Evolutionary conservation across 1,140 invertebrate genomes (phyloP).

Genomic region (Cotesia typhae): DNA sequence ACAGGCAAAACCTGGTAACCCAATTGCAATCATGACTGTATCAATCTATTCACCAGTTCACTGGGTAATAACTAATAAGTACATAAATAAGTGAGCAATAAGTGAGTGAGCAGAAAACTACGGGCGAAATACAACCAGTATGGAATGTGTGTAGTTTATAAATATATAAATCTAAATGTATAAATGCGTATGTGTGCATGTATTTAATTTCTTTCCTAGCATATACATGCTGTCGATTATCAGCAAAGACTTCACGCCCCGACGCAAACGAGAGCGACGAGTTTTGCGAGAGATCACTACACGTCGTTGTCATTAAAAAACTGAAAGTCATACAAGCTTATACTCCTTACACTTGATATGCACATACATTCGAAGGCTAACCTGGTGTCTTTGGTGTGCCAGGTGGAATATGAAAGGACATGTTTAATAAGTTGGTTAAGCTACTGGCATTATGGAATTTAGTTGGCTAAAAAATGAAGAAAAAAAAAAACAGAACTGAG

Average conservation of each 20-base stretch:
- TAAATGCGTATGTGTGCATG: neutral
- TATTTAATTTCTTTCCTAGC: neutral
- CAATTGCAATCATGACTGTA: neutral
- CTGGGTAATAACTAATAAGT: neutral
- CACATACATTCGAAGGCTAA: neutral
- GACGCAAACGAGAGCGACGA: conserved; percentile 45
- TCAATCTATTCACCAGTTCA: neutral
- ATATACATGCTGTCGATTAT: conserved; percentile 50
- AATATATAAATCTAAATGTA: too few species aligned
- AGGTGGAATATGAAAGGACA: conserved; percentile 12
- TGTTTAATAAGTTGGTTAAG: neutral
- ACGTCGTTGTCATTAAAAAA: conserved; percentile 10
- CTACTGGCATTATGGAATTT: too few species aligned
- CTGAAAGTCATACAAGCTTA: conserved; percentile 1
- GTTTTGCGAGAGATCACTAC: conserved; percentile 37
- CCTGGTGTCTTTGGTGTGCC: neutral
- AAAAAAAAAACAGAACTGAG: conserved; percentile 4
- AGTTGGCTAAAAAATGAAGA: neutral
- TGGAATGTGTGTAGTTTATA: neutral
- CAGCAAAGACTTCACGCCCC: conserved; percentile 45
- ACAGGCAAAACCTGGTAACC: conserved; percentile 4
- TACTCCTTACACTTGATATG: neutral
- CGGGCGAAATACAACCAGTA: neutral
- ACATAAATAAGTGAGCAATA: too few species aligned
- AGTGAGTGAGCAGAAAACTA: too few species aligned